Percentiles rank a stretch among this genome's conserved stretches.
These are phyloP conservation scores for Dioctria linearis DNA, from an alignment of 2,888 invertebrate genomes.

Conservation along the genomic window DNA sequence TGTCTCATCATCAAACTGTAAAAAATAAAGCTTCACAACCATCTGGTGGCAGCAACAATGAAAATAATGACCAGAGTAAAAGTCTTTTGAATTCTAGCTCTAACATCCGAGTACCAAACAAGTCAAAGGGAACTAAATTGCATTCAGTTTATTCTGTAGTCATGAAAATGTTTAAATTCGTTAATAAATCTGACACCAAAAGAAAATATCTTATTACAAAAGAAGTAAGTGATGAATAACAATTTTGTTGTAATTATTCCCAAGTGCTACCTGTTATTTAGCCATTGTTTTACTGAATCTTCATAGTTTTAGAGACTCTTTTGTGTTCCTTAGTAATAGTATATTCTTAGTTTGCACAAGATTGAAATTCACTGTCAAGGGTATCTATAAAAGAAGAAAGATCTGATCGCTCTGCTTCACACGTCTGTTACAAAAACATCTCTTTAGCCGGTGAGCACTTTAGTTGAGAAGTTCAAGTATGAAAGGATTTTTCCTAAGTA, in stretches of 20 bases:
- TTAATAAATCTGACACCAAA: conserved; percentile 18
- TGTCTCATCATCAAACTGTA: not conserved
- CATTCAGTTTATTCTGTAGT: conserved; percentile 9
- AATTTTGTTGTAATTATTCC: conserved; percentile 2
- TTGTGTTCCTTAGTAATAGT: conserved; percentile 6
- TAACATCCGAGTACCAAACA: not conserved
- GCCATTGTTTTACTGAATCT: conserved; percentile 5
- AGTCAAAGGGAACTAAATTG: not conserved
- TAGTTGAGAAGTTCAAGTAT: not conserved
- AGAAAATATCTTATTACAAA: conserved; percentile 26
- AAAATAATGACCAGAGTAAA: not conserved
- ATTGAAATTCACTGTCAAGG: conserved; percentile 17
- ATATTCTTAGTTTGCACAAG: not conserved
- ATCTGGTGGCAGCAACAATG: not conserved
- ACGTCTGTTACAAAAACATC: not conserved
- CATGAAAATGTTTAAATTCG: not conserved
- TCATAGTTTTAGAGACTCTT: not conserved
- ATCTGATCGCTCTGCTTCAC: not conserved
- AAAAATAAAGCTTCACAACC: not conserved
- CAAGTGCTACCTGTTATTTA: not conserved
- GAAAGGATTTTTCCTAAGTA: conserved; percentile 20
- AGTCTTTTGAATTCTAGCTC: not conserved
- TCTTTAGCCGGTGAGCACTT: not conserved
- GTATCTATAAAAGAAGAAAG: conserved; percentile 15
- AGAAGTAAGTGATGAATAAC: conserved; percentile 9